A percentile compares a stretch with the other conserved stretches of the same genome.
These are phyloP conservation scores for Drepana falcataria DNA, from an alignment of 2,888 invertebrate species.

Conservation along the genomic window DNA sequence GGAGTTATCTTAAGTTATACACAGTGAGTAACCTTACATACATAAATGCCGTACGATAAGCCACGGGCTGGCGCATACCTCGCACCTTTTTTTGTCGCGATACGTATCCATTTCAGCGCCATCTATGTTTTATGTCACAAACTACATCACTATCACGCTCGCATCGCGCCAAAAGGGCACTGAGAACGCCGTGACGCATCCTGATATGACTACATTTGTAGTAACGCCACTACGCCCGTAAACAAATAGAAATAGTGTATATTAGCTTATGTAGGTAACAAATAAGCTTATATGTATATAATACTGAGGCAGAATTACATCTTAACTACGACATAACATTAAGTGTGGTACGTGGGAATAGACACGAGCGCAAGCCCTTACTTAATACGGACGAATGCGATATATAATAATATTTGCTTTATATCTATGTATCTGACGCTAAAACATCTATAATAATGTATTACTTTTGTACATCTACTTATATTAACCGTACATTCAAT, in stretches of 20 bases:
- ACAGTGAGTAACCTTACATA: slow-evolving; percentile 70
- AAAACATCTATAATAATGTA: slow-evolving; percentile 79
- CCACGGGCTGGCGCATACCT: slow-evolving; percentile 62
- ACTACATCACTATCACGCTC: slow-evolving; percentile 5
- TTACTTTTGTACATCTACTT: slow-evolving; percentile 80
- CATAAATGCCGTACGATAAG: slow-evolving; percentile 67
- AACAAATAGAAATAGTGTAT: slow-evolving; percentile 74
- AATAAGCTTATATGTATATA: slow-evolving; percentile 79
- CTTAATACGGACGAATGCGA: slow-evolving; percentile 78
- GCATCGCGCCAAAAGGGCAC: slow-evolving; percentile 37
- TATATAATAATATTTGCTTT: slow-evolving; percentile 78
- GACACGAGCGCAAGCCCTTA: slow-evolving; percentile 79
- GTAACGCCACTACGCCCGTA: slow-evolving; percentile 71
- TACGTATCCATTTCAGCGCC: slow-evolving; percentile 17
- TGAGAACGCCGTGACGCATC: slow-evolving; percentile 54
- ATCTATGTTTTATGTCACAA: slow-evolving; percentile 16
- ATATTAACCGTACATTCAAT: slow-evolving; percentile 77
- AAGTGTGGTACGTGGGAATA: slow-evolving; percentile 75
- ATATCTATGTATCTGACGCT: slow-evolving; percentile 79
- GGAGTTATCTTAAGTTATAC: slow-evolving; percentile 72
- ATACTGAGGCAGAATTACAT: slow-evolving; percentile 79
- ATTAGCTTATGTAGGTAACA: slow-evolving; percentile 78
- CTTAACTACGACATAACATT: slow-evolving; percentile 78
- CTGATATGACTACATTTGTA: slow-evolving; percentile 75
- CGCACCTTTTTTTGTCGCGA: slow-evolving; percentile 36